phyloP scores from a whole-genome alignment of 2,797 vertebrate species.

The Mus spretus region DNA sequence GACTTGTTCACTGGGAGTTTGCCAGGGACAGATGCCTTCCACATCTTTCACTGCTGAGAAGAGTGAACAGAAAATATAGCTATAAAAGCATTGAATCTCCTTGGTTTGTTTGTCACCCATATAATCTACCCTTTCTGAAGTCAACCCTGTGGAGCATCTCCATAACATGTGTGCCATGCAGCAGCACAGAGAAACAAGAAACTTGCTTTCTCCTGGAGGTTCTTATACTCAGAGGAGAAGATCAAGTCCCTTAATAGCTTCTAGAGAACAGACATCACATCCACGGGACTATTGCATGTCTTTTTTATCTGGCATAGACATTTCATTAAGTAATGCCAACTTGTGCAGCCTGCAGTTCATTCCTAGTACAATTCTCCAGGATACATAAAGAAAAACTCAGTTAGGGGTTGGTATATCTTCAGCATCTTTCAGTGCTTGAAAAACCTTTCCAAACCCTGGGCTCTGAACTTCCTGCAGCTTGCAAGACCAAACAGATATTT shows the following conservation, averaged over 20 bases:
- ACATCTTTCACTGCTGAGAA: not conserved
- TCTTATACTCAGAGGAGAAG: not conserved
- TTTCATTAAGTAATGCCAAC: not conserved
- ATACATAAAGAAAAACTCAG: slow-evolving; percentile 3
- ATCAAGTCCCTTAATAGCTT: not conserved
- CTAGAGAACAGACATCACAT: not conserved
- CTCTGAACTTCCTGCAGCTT: slow-evolving; percentile 41
- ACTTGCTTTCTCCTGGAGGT: not conserved
- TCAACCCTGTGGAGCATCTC: not conserved
- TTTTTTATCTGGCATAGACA: not conserved
- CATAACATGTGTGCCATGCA: not conserved
- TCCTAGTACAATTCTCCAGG: not conserved
- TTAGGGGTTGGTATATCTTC: not conserved
- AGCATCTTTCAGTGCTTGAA: slow-evolving; percentile 44
- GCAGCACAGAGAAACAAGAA: not conserved
- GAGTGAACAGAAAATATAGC: not conserved
- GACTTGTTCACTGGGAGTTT: not conserved
- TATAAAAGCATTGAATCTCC: not conserved
- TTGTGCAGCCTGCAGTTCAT: not conserved
- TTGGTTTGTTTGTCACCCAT: not conserved
- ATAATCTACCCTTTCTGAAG: not conserved
- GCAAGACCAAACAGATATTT: slow-evolving; percentile 1
- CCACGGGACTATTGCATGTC: not conserved
- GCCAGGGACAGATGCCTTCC: not conserved
- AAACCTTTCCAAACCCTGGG: not conserved